Conservation (phyloP, 2,113 vertebrate species). For the Mirza zaza region DNA sequence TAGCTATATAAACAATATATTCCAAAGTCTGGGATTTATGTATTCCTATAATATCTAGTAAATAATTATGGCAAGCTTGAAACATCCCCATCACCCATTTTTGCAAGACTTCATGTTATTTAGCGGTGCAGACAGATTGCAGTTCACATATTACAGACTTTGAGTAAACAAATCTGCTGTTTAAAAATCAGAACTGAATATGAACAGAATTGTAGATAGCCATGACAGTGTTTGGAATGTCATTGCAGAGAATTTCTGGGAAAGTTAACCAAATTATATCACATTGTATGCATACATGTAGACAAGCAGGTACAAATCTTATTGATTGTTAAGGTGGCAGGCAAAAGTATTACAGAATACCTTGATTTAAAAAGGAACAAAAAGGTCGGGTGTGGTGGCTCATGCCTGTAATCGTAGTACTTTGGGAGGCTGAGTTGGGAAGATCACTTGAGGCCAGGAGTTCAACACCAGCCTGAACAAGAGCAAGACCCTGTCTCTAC, state of each 20-base stretch:
- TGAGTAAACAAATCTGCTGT: neutral
- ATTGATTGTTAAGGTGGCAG: neutral
- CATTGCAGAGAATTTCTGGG: neutral
- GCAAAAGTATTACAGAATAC: neutral
- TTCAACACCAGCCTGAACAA: too few relatives aligned
- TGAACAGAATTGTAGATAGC: neutral
- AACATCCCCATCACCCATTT: neutral
- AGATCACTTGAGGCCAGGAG: too few relatives aligned
- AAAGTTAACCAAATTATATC: neutral
- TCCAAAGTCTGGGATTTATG: neutral
- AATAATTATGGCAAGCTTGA: neutral
- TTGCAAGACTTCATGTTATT: neutral
- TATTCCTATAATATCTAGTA: neutral
- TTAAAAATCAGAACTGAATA: conserved; percentile 16
- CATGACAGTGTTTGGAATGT: neutral
- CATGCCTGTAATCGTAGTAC: too few relatives aligned
- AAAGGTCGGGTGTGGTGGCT: too few relatives aligned
- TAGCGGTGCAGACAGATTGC: neutral
- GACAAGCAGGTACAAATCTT: neutral
- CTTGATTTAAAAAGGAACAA: neutral
- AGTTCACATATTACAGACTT: neutral
- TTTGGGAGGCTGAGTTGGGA: too few relatives aligned
- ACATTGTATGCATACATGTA: neutral
- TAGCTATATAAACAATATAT: neutral
- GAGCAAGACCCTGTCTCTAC: too few relatives aligned